Percentiles rank a stretch among this genome's conserved stretches.
phyloP scores from a whole-genome alignment of 2,888 invertebrate genomes.

The Helicoverpa assulta region DNA sequence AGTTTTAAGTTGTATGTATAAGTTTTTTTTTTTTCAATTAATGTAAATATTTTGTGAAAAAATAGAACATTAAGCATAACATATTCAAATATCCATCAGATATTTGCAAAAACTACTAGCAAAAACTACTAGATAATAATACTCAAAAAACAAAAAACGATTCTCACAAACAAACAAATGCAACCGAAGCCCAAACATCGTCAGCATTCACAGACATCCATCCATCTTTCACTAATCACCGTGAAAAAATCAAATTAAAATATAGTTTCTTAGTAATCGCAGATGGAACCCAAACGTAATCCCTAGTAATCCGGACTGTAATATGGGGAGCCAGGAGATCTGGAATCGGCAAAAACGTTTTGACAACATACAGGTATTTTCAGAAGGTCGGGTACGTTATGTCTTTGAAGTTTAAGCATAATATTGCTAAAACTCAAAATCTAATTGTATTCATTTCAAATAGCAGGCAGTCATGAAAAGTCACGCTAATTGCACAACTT shows the following conservation, averaged over 20 bases:
- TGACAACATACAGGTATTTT: not conserved
- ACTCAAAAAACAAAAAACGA: not conserved
- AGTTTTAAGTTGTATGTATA: no score
- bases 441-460: no score
- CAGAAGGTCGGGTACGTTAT: constrained; percentile 16
- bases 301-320: constrained; percentile 53
- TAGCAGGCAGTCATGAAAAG: no score
- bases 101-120: no score
- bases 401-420: not conserved
- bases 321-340: constrained; percentile 35
- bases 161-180: constrained; percentile 35
- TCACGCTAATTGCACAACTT: no score
- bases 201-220: constrained; percentile 25
- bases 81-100: no score
- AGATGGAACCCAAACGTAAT: constrained; percentile 47
- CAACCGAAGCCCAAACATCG: constrained; percentile 46
- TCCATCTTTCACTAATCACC: constrained; percentile 50
- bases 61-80: no score
- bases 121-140: not conserved
- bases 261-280: constrained; percentile 52
- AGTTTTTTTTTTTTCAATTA: no score
- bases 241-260: constrained; percentile 60
- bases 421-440: no score
- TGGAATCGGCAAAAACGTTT: constrained; percentile 54
- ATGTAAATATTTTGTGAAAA: no score